Conservation (phyloP, 2,888 invertebrate species). For the Augiades crinisus region DNA sequence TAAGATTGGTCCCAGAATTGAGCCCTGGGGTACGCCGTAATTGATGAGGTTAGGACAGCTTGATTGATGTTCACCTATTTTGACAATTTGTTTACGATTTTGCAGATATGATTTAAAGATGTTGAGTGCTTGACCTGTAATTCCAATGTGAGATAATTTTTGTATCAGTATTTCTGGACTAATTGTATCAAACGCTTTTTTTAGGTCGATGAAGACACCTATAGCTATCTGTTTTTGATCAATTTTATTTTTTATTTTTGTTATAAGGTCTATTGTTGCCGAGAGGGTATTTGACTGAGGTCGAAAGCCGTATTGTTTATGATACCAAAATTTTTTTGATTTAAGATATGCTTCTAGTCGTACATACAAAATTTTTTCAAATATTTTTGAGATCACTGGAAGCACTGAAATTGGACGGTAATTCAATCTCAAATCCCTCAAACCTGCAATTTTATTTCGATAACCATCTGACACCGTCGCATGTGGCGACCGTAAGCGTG, state of each 20-base stretch:
- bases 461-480: slow-evolving; percentile 15
- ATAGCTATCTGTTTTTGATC: neutral
- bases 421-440: neutral
- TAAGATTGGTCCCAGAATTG: neutral
- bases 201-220: neutral
- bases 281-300: neutral
- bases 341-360: neutral
- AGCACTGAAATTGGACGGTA: neutral
- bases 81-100: neutral
- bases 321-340: neutral
- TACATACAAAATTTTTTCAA: neutral
- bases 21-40: neutral
- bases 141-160: neutral
- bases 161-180: neutral
- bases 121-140: neutral
- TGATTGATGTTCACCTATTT: neutral
- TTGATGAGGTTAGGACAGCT: neutral
- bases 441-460: slow-evolving; percentile 10
- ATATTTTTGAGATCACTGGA: neutral
- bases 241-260: neutral
- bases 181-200: neutral
- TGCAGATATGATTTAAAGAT: neutral
- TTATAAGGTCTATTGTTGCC: neutral
- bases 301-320: neutral
- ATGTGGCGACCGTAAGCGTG: slow-evolving; percentile 10